Base-by-base conservation (phyloP, 2,888 invertebrate species). In the Invenusta paracnida region DNA sequence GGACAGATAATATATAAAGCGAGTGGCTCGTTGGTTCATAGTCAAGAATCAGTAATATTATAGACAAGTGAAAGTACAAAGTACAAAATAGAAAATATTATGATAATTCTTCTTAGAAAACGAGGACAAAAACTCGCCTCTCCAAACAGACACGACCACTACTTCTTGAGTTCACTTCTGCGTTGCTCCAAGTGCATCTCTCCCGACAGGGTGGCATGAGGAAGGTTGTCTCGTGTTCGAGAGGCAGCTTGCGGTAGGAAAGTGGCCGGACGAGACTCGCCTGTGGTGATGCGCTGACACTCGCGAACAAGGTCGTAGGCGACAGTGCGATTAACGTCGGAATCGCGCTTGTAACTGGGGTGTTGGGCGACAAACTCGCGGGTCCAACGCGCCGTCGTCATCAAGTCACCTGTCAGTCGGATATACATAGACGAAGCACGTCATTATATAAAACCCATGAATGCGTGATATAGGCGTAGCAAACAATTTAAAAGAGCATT, bases 351-450 rank as follows among this genome's bases (percentile, higher is more conserved):
- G 92, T 98, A 98, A 81, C 95, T 94, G 0, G 96, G 94, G 93
- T 99, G 99, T 23, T 93, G 93, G 67, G 94, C 93, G 85, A 99
- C 95, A 92, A 96, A 97, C 87, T 95, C 94, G 82, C 99, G 93
- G 90, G 98, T 95, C 97, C 97, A 99, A 31, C 95, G 93, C 73
- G 99, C 99, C 89, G 96, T 96, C 85, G 99, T 99, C 90, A 94
- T 93, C 85, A 97, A 94, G 91, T 96, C 95, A 30, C 98, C 98
- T 89, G 88, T 82, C n/a, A n/a, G n/a, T n/a, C n/a, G n/a, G n/a
- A n/a, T n/a, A n/a, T n/a, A n/a, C n/a, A n/a, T 81, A n/a, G n/a
- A 66, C n/a, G 66, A 66, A 66, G n/a, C n/a, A n/a, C n/a, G n/a
- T n/a, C n/a, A n/a, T n/a, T n/a, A n/a, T n/a, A n/a, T n/a, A n/a